These are phyloP conservation scores for Siniperca knerii DNA, from an alignment of 2,113 vertebrate species.

Conservation along the genomic window DNA sequence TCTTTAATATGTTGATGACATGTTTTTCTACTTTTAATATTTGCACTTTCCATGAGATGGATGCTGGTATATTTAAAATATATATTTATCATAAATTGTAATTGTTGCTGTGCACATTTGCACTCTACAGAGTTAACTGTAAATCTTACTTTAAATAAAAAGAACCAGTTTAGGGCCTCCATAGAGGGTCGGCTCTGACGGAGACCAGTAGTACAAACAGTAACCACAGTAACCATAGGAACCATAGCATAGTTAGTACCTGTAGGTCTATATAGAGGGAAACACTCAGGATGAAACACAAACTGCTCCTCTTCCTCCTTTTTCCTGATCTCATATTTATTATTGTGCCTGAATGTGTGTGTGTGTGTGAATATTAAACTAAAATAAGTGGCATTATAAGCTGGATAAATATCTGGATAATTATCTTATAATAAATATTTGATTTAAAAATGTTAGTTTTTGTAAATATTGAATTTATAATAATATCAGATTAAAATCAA, in stretches of 20 bases:
- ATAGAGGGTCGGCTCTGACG: background rate
- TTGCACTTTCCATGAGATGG: slow-evolving; percentile 13
- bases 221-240: background rate
- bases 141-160: background rate
- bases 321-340: background rate
- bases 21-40: background rate
- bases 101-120: background rate
- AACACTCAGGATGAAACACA: slow-evolving; percentile 46
- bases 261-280: background rate
- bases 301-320: slow-evolving; percentile 13
- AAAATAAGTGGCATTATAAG: slow-evolving; percentile 10
- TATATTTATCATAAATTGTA: slow-evolving; percentile 9
- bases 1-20: background rate
- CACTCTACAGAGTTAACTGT: background rate
- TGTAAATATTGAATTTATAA: slow-evolving; percentile 23
- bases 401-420: slow-evolving; percentile 4
- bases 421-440: background rate
- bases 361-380: background rate
- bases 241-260: background rate
- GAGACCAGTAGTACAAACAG: background rate
- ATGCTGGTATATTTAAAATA: background rate
- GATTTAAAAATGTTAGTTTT: background rate
- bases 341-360: background rate
- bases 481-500: background rate
- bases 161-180: no score